Evolutionary conservation across 2,888 invertebrate species (phyloP).

Genomic region (Choreutis nemorana): DNA sequence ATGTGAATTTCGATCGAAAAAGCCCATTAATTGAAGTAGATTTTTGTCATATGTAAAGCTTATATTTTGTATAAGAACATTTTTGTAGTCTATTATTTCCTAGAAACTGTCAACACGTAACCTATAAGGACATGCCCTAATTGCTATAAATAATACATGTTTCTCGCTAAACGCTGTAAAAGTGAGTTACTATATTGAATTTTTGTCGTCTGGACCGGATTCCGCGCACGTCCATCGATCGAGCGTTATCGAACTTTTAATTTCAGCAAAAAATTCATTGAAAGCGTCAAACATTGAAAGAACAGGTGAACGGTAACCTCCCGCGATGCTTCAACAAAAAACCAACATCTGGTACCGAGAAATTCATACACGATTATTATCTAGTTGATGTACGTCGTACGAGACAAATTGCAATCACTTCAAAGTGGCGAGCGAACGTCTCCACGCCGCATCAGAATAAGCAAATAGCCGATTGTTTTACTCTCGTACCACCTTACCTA

Average conservation of each 20-base stretch:
- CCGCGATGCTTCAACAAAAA: slow-evolving; percentile 39
- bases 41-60: too few species aligned
- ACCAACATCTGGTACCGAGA: slow-evolving; percentile 46
- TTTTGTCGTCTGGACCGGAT: slow-evolving; percentile 14
- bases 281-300: slow-evolving; percentile 38
- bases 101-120: too few species aligned
- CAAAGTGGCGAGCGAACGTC: slow-evolving; percentile 41
- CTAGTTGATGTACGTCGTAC: slow-evolving; percentile 50
- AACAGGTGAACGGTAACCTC: slow-evolving; percentile 54
- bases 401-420: slow-evolving; percentile 61
- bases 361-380: slow-evolving; percentile 59
- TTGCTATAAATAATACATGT: neutral
- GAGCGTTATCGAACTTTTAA: slow-evolving; percentile 50
- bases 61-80: too few species aligned
- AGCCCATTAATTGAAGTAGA: too few species aligned
- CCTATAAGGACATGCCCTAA: neutral
- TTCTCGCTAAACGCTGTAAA: too few species aligned
- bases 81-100: too few species aligned
- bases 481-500: slow-evolving; percentile 18
- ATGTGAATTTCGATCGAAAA: too few species aligned
- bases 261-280: slow-evolving; percentile 42
- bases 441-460: slow-evolving; percentile 36
- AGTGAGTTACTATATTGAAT: neutral
- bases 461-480: slow-evolving; percentile 44
- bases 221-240: slow-evolving; percentile 34